Evolutionary conservation across 2,888 invertebrate species (phyloP).

Genomic region (Xylota sylvarum): DNA sequence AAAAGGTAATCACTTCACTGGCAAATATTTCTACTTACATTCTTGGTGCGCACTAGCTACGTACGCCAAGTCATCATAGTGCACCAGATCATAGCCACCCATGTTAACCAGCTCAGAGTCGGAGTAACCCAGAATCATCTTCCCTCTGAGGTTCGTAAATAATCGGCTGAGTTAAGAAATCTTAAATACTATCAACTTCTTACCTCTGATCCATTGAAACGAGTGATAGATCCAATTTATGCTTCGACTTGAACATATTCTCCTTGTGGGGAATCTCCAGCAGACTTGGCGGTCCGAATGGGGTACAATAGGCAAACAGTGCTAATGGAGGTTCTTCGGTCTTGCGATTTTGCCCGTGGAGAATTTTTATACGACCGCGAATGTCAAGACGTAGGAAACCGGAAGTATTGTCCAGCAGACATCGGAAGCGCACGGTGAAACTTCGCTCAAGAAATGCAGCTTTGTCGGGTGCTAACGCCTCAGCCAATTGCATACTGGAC

Average conservation of each 20-base stretch:
- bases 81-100: conserved; percentile 99
- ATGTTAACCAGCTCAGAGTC: conserved; percentile 95
- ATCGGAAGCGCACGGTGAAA: conserved; percentile 99
- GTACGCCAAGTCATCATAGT: conserved; percentile 98
- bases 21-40: conserved; percentile 89
- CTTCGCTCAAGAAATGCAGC: conserved; percentile 96
- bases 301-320: conserved; percentile 98
- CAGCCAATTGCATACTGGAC: conserved; percentile 91
- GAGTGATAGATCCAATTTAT: conserved; percentile 97
- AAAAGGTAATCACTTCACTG: background rate
- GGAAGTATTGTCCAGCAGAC: conserved; percentile 99
- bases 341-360: conserved; percentile 98
- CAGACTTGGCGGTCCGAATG: conserved; percentile 98
- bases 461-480: conserved; percentile 95
- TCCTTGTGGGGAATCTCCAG: conserved; percentile 99
- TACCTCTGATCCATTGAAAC: conserved; percentile 99
- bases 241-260: conserved; percentile 99
- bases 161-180: background rate
- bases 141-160: conserved; percentile 89
- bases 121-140: conserved; percentile 96
- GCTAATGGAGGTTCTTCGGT: conserved; percentile 97
- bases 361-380: conserved; percentile 96
- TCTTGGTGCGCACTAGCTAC: conserved; percentile 99
- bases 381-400: conserved; percentile 99
- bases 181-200: background rate